phyloP scores from a whole-genome alignment of 1,140 invertebrate species.

The Formica selysi region DNA sequence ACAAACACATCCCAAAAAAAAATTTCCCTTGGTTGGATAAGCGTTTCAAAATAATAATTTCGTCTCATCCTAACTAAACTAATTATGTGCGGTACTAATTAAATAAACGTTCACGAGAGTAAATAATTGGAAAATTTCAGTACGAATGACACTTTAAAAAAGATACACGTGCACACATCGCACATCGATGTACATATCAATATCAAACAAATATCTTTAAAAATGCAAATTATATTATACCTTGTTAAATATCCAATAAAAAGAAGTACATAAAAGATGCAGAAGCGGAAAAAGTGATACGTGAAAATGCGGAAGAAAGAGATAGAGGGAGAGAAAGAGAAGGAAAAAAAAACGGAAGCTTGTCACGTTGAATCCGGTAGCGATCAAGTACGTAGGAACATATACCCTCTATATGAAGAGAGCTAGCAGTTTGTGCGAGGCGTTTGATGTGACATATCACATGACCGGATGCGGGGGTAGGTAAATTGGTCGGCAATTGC shows the following conservation, averaged over 20 bases:
- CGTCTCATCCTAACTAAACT: not conserved
- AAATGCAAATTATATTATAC: not conserved
- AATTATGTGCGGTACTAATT: not conserved
- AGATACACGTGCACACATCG: not conserved
- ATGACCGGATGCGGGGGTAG: conserved; percentile 87
- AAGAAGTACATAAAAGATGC: not conserved
- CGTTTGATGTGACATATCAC: conserved; percentile 85
- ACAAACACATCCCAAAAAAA: not conserved
- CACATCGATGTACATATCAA: not conserved
- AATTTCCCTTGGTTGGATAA: not conserved
- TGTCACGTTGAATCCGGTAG: conserved; percentile 52
- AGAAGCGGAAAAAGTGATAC: conserved; percentile 25
- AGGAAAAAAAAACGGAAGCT: conserved; percentile 38
- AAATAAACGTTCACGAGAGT: not conserved
- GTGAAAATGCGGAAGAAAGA: conserved; percentile 59
- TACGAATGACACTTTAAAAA: not conserved
- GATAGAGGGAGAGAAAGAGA: not conserved
- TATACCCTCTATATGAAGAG: conserved; percentile 65
- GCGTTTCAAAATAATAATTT: not conserved
- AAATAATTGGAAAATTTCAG: not conserved
- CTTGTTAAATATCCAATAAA: not conserved
- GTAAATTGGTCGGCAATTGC: conserved; percentile 87
- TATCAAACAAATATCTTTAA: not conserved
- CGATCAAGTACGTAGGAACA: conserved; percentile 55
- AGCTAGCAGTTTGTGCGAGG: conserved; percentile 72